Evolutionary conservation across 2,113 vertebrate species (phyloP).

Genomic region (Onychorhynchus coronatus): DNA sequence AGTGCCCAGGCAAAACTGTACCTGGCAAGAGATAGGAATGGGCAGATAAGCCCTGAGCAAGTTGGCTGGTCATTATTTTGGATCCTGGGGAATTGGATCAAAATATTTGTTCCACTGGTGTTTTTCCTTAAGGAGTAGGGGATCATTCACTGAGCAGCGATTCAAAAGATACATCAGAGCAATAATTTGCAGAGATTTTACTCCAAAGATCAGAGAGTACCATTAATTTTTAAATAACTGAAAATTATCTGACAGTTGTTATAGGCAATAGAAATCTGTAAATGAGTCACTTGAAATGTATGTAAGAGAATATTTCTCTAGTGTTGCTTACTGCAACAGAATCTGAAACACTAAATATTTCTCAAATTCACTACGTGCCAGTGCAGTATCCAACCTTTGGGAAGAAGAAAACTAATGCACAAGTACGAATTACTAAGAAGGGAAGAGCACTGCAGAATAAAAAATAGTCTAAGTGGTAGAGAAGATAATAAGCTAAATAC

Average conservation of each 20-base stretch:
- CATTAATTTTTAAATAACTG: neutral
- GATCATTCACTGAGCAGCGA: neutral
- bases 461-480: neutral
- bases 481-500: neutral
- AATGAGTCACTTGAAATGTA: neutral
- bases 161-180: neutral
- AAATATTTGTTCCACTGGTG: neutral
- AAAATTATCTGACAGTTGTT: neutral
- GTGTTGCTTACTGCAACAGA: neutral
- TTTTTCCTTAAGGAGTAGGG: neutral
- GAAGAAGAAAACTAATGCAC: neutral
- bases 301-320: neutral
- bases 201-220: neutral
- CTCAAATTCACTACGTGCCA: neutral
- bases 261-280: neutral
- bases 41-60: neutral
- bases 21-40: neutral
- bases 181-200: neutral
- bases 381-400: neutral
- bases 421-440: neutral
- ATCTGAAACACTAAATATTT: neutral
- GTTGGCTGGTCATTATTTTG: neutral
- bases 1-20: neutral
- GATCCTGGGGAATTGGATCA: neutral
- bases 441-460: neutral